Percentiles rank a stretch among this genome's conserved stretches.
Evolutionary conservation across 2,113 vertebrate species (phyloP).

Genomic region (Lophius piscatorius): DNA sequence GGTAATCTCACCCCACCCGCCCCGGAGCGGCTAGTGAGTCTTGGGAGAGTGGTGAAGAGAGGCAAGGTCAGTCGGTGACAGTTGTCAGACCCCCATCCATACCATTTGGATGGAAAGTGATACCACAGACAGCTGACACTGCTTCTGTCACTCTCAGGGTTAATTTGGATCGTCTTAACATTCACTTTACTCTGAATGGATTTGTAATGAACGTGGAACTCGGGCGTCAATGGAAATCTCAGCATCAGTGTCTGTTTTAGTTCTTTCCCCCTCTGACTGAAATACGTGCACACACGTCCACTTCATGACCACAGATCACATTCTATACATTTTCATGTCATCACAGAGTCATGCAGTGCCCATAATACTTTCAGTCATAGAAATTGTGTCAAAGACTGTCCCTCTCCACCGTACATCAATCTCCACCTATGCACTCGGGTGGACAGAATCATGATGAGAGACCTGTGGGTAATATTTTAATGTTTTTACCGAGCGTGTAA

Average conservation of each 20-base stretch:
- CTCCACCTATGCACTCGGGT: neutral
- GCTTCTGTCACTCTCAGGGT: constrained; percentile 71
- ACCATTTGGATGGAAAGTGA: constrained; percentile 80
- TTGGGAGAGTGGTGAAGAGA: constrained; percentile 57
- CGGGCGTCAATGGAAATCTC: constrained; percentile 53
- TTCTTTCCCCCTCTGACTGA: neutral
- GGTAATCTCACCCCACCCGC: constrained; percentile 52
- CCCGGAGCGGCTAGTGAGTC: constrained; percentile 44
- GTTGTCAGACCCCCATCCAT: constrained; percentile 71
- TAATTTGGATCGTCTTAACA: constrained; percentile 76
- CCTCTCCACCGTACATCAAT: constrained; percentile 8
- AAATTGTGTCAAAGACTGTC: constrained; percentile 33
- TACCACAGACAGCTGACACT: constrained; percentile 77
- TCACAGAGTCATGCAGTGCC: constrained; percentile 30
- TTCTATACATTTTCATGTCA: no score
- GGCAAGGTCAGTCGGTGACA: constrained; percentile 77
- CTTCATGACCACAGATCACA: constrained; percentile 27
- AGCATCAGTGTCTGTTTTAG: constrained; percentile 45
- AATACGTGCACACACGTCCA: neutral
- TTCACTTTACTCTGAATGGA: constrained; percentile 63
- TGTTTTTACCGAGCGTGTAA: no score
- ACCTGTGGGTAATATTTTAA: no score
- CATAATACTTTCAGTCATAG: constrained; percentile 48
- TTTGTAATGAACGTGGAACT: constrained; percentile 72
- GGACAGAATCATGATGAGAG: no score